Evolutionary conservation across 2,888 invertebrate genomes (phyloP).

Genomic region (Platycheirus albimanus): DNA sequence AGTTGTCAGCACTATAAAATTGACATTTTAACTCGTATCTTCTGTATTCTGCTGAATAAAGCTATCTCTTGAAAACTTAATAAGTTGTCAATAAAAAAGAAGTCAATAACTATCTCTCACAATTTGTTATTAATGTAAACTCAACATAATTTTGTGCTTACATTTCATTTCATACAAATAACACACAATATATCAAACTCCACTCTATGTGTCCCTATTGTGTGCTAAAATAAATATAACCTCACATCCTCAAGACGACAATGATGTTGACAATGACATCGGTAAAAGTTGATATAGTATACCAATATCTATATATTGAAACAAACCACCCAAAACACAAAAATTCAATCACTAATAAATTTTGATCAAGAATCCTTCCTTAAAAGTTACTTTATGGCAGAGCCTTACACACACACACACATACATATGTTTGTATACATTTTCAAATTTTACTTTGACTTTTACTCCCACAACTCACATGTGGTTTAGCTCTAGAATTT

Average conservation of each 20-base stretch:
- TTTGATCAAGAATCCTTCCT: conserved; percentile 53
- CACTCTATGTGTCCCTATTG: not conserved
- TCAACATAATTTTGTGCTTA: conserved; percentile 11
- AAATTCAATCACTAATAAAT: conserved; percentile 68
- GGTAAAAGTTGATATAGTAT: conserved; percentile 25
- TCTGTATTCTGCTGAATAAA: conserved; percentile 3
- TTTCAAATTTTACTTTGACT: conserved; percentile 15
- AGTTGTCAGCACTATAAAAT: not conserved
- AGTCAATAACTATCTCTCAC: not conserved
- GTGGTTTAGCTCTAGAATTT: conserved; percentile 47
- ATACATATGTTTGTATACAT: too few relatives aligned
- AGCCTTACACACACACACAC: not conserved
- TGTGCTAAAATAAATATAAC: conserved; percentile 6
- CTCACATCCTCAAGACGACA: conserved; percentile 1
- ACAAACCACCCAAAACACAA: conserved; percentile 20
- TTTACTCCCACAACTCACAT: conserved; percentile 18
- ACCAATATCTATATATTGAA: not conserved
- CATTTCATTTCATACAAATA: conserved; percentile 43
- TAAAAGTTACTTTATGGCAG: conserved; percentile 32
- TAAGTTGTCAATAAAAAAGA: not conserved
- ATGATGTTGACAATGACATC: conserved; percentile 42
- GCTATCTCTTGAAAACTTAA: not conserved
- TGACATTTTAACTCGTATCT: not conserved
- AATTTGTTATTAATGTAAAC: not conserved
- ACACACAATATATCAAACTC: conserved; percentile 23